A percentile compares a stretch with the other conserved stretches of the same genome.
phyloP scores from a whole-genome alignment of 1,140 invertebrate genomes.

The Mycetomoellerius zeteki region DNA sequence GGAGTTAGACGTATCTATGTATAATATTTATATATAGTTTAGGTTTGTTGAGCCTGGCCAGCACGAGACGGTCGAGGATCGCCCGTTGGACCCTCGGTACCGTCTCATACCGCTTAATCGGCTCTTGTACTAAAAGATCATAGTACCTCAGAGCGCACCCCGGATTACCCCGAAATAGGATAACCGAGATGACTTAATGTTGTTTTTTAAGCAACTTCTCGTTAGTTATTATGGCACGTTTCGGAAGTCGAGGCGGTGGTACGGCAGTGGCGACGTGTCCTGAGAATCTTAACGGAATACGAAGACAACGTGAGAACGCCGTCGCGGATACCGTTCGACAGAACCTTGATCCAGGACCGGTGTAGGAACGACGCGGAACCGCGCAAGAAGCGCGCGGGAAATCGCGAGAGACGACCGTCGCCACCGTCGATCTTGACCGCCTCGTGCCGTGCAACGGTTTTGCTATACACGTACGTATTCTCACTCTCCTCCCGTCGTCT shows the following conservation, averaged over 20 bases:
- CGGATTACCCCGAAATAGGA: not conserved
- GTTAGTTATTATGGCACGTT: slow-evolving; percentile 84
- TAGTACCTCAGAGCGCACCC: slow-evolving; percentile 75
- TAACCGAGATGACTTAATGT: slow-evolving; percentile 42
- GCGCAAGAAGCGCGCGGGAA: not conserved
- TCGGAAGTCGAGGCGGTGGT: slow-evolving; percentile 73
- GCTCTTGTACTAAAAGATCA: slow-evolving; percentile 83
- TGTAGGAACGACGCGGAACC: slow-evolving; percentile 71
- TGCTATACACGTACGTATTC: slow-evolving; percentile 67
- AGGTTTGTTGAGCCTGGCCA: slow-evolving; percentile 81
- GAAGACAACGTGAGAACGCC: slow-evolving; percentile 19
- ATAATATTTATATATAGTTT: slow-evolving; percentile 77
- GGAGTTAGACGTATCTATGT: slow-evolving; percentile 63
- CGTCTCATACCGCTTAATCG: slow-evolving; percentile 41
- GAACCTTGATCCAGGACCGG: slow-evolving; percentile 66
- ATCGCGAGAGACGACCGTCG: slow-evolving; percentile 63
- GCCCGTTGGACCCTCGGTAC: slow-evolving; percentile 32
- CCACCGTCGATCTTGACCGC: slow-evolving; percentile 46
- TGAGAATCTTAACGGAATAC: slow-evolving; percentile 55
- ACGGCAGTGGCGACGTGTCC: slow-evolving; percentile 69
- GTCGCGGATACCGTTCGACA: slow-evolving; percentile 48
- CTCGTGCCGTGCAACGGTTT: slow-evolving; percentile 75
- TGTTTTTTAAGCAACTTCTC: slow-evolving; percentile 61
- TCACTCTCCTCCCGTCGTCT: slow-evolving; percentile 26
- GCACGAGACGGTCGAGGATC: slow-evolving; percentile 72